Conservation (phyloP, 1,140 invertebrate genomes). For the Drosophila sturtevanti region DNA sequence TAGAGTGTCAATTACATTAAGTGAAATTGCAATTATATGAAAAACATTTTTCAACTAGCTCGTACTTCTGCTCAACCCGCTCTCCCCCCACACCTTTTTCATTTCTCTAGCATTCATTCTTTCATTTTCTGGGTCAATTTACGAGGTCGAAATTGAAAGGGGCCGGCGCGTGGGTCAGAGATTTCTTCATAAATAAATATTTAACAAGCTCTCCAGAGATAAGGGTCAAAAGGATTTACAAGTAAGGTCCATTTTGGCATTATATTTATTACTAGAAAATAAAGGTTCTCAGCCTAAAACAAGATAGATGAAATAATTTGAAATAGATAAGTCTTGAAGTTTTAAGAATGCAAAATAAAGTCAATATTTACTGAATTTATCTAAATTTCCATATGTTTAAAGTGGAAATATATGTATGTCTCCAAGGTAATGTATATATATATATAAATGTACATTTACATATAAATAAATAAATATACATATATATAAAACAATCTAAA, state of each 20-base stretch:
- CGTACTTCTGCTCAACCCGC: not conserved
- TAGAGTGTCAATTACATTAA: slow-evolving; percentile 71
- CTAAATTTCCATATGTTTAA: too few species aligned
- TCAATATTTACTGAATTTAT: not conserved
- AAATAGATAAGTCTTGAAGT: not conserved
- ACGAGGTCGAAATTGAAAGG: slow-evolving; percentile 37
- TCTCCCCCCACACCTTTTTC: slow-evolving; percentile 26
- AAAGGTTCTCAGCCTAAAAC: not conserved
- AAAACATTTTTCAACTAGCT: slow-evolving; percentile 52
- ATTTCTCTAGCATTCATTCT: slow-evolving; percentile 7
- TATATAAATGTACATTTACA: too few species aligned
- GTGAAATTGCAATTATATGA: slow-evolving; percentile 68
- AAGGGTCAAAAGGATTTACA: slow-evolving; percentile 20
- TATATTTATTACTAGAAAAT: slow-evolving; percentile 4
- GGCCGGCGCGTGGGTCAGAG: slow-evolving; percentile 28
- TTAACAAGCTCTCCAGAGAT: slow-evolving; percentile 35
- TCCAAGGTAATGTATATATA: too few species aligned
- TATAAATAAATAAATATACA: too few species aligned
- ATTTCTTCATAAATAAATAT: slow-evolving; percentile 60
- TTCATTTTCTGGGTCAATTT: not conserved
- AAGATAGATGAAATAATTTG: not conserved
- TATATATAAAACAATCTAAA: too few species aligned
- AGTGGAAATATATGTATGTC: too few species aligned
- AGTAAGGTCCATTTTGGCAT: slow-evolving; percentile 6
- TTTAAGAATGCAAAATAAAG: not conserved